These are phyloP conservation scores for Uromys caudimaculatus DNA, from an alignment of 2,797 vertebrate genomes.

Conservation along the genomic window DNA sequence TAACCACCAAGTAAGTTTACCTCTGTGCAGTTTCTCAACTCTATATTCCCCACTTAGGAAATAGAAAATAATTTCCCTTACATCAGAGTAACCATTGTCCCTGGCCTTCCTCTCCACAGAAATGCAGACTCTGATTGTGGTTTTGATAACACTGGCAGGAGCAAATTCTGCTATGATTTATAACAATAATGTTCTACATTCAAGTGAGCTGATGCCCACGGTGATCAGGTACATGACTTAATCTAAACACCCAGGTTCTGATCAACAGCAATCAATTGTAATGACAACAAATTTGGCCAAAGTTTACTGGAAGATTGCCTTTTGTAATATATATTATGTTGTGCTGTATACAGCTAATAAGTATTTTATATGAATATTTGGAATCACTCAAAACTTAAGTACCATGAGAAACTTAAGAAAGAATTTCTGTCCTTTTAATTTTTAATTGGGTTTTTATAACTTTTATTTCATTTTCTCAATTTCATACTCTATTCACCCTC, in stretches of 20 bases:
- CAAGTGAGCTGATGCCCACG: slow-evolving; percentile 65
- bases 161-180: accelerated
- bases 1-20: background rate
- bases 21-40: background rate
- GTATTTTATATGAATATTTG: background rate
- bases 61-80: background rate
- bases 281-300: background rate
- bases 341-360: background rate
- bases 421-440: background rate
- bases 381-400: background rate
- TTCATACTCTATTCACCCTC: background rate
- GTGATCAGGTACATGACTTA: slow-evolving; percentile 54
- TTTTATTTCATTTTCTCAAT: background rate
- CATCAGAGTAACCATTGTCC: background rate
- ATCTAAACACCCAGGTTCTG: background rate
- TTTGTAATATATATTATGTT: background rate
- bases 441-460: background rate
- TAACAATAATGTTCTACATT: background rate
- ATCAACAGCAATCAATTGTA: background rate
- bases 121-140: background rate
- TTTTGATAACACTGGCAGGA: background rate
- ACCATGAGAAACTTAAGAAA: too few species aligned
- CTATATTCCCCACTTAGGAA: background rate
- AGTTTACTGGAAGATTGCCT: background rate
- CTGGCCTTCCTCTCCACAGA: slow-evolving; percentile 12